Base-by-base conservation (phyloP, 2,797 vertebrate species). In the Pipistrellus pygmaeus region DNA sequence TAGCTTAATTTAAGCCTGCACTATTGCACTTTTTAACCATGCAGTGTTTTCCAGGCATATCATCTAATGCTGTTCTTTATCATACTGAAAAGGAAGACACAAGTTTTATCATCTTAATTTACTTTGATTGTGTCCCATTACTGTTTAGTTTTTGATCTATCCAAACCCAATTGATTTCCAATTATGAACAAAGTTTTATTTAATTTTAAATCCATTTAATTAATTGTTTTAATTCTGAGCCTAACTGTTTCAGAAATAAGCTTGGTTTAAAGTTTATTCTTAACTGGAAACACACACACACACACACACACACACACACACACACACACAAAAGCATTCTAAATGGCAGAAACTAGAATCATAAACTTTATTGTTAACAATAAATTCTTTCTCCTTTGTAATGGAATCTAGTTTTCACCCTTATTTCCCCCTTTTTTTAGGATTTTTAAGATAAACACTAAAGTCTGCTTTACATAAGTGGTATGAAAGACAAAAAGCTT, bases 211-310 rank as follows among this genome's bases (percentile, higher is more conserved):
- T 51, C 86, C 27, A 89, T 78, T 84, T 86, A 96, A 94, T 96
- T 95, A 94, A 93, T 95, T 96, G 83, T 91, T 96, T 94, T 93
- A 90, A 97, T 95, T 95, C n/a, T 32, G 96, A 96, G 44, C 23
- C 27, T 44, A 44, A 44, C 44, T 87, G 46, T 85, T 94, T 6
- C 78, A 94, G 18, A 8, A 30, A 55, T 72, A 90, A 81, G 2
- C 7, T 82, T 95, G 30, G 48, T 57, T 88, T 94, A 90, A 90
- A 92, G 46, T 93, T 85, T 92, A 80, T 85, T 87, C 48, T 95
- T 86, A 96, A 88, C 48, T 69, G 38, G 9, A 73, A 55, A 51
- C 48, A 51, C 48, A 51, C 48, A 51, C 48, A 51, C 48, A 51
- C 48, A 51, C 48, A 51, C 48, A 51, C 48, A 51, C 48, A 51